phyloP scores from a whole-genome alignment of 2,888 invertebrate genomes.

The Petrophora chlorosata region DNA sequence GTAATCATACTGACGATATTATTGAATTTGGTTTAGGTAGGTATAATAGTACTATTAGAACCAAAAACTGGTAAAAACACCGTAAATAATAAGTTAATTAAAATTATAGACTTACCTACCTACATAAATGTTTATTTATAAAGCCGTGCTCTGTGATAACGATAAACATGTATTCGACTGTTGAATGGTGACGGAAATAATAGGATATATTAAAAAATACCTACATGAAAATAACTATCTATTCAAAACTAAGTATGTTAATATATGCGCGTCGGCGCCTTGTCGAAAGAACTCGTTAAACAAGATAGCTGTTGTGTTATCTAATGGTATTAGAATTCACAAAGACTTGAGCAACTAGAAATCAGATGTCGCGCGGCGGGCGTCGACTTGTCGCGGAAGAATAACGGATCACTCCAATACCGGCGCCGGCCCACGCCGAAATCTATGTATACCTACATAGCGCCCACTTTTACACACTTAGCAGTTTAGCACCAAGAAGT shows the following conservation, averaged over 20 bases:
- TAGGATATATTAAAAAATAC: conserved; percentile 6
- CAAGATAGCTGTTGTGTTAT: conserved; percentile 24
- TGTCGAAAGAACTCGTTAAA: conserved; percentile 12
- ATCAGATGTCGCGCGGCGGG: conserved; percentile 34
- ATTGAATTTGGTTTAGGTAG: no score
- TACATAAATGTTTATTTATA: no score
- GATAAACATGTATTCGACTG: no score
- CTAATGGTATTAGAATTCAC: conserved; percentile 24
- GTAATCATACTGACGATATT: no score
- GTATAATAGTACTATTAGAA: no score
- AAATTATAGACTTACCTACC: no score
- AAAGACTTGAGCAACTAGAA: conserved; percentile 30
- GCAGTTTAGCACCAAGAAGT: no score
- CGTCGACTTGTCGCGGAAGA: conserved; percentile 41
- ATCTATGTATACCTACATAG: conserved; percentile 11
- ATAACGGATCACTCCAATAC: conserved; percentile 52
- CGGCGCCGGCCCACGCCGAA: conserved; percentile 43
- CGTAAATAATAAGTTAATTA: no score
- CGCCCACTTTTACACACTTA: conserved; percentile 1
- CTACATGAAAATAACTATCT: conserved; percentile 10
- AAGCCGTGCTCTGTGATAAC: no score
- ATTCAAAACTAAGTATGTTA: conserved; percentile 13
- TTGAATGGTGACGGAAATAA: no score
- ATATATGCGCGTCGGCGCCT: conserved; percentile 10
- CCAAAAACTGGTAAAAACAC: no score